Conservation (phyloP, 2,888 invertebrate species). For the Lepidochitona cinerea region DNA sequence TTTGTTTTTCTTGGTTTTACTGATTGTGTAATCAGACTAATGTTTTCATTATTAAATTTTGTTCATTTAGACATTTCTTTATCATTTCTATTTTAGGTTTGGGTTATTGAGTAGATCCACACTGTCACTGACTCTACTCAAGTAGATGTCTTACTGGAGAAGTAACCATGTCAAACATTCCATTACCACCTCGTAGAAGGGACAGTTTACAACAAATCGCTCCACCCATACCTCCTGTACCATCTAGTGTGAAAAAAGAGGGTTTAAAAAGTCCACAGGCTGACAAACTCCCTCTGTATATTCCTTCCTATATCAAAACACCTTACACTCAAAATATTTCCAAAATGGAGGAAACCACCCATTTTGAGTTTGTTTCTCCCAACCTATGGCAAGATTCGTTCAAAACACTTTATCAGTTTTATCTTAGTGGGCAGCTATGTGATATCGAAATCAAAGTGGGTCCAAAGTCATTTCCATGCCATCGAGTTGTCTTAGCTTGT, state of each 20-base stretch:
- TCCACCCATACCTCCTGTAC: constrained; percentile 18
- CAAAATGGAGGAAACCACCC: neutral
- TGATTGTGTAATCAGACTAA: no score
- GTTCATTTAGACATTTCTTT: no score
- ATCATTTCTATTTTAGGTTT: no score
- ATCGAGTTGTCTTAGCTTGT: constrained; percentile 71
- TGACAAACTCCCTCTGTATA: neutral
- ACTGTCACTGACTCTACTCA: no score
- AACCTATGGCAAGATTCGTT: constrained; percentile 43
- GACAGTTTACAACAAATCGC: constrained; percentile 11
- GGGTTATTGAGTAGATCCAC: no score
- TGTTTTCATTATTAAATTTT: no score
- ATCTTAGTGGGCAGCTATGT: constrained; percentile 60
- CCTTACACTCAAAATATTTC: neutral
- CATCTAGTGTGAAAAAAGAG: neutral
- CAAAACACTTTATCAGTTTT: constrained; percentile 55
- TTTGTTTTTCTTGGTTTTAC: no score
- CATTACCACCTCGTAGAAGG: constrained; percentile 10
- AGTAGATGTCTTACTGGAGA: no score
- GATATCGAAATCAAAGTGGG: constrained; percentile 67
- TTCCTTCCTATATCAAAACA: neutral
- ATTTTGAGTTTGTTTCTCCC: constrained; percentile 35
- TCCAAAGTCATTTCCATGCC: constrained; percentile 64
- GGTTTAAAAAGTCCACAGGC: neutral
- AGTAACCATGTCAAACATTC: constrained; percentile 15